Percentiles rank a stretch among this genome's conserved stretches.
Conservation (phyloP, 1,140 invertebrate species). For the Zaprionus lachaisei region DNA sequence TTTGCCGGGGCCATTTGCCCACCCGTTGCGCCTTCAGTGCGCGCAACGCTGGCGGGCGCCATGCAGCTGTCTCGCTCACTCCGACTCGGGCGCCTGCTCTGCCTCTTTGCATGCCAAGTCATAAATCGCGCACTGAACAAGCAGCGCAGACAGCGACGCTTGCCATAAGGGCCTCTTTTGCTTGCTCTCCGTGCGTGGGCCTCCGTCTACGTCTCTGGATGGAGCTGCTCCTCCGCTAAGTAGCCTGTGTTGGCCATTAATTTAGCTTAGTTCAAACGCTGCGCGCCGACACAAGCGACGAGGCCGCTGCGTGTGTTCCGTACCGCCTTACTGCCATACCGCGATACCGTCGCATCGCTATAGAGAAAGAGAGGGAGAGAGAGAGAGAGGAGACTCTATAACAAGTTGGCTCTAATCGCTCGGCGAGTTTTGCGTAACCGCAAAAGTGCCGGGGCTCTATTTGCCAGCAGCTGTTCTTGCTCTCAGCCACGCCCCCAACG, state of each 20-base stretch:
- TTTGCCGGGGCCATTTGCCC: conserved; percentile 31
- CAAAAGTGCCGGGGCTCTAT: conserved; percentile 24
- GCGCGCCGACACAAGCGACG: conserved; percentile 51
- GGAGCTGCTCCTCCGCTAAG: conserved; percentile 70
- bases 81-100: background rate
- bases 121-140: conserved; percentile 76
- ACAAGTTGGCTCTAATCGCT: conserved; percentile 11
- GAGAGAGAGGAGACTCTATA: background rate
- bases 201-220: conserved; percentile 24
- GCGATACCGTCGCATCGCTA: background rate
- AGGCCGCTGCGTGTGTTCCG: conserved; percentile 66
- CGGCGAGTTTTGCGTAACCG: conserved; percentile 23
- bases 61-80: conserved; percentile 37
- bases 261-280: conserved; percentile 78
- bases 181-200: conserved; percentile 31
- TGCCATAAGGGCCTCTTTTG: conserved; percentile 57
- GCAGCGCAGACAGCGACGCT: conserved; percentile 35
- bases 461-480: conserved; percentile 46
- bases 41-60: conserved; percentile 68
- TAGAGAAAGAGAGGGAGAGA: background rate
- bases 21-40: conserved; percentile 53
- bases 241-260: conserved; percentile 83
- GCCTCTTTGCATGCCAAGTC: conserved; percentile 75
- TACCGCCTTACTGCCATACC: background rate
- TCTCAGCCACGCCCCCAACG: conserved; percentile 32